These are phyloP conservation scores for Pseudeuparius sepicola DNA, from an alignment of 2,888 invertebrate species.

Conservation along the genomic window DNA sequence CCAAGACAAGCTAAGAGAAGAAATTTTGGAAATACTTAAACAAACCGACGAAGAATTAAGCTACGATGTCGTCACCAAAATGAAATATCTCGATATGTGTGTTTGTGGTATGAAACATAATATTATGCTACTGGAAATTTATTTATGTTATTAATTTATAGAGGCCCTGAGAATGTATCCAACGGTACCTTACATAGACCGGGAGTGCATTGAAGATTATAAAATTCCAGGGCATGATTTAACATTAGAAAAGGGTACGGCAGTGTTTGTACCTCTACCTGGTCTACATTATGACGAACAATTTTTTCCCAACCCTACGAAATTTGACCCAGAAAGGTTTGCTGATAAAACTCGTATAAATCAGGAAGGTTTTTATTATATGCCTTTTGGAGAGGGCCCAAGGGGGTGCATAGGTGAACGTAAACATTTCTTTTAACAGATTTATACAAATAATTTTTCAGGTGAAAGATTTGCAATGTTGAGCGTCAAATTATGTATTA, in stretches of 20 bases:
- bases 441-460: too few species aligned
- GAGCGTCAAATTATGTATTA: too few species aligned
- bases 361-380: constrained; percentile 22
- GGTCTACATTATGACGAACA: constrained; percentile 28
- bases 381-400: constrained; percentile 29
- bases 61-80: constrained; percentile 44
- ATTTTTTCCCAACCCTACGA: constrained; percentile 28
- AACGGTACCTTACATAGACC: constrained; percentile 30
- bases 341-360: constrained; percentile 22
- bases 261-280: constrained; percentile 29
- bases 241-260: constrained; percentile 32
- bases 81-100: constrained; percentile 41
- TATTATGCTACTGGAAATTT: too few species aligned
- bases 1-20: constrained; percentile 43
- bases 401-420: constrained; percentile 29
- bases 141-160: too few species aligned
- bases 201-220: constrained; percentile 29
- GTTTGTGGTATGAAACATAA: constrained; percentile 22
- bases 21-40: constrained; percentile 40
- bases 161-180: constrained; percentile 39
- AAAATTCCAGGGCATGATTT: constrained; percentile 27
- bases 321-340: constrained; percentile 28
- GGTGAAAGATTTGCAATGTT: too few species aligned
- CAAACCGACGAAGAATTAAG: constrained; percentile 38
- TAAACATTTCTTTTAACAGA: too few species aligned